phyloP scores from a whole-genome alignment of 2,113 vertebrate species.

The Dascyllus trimaculatus region DNA sequence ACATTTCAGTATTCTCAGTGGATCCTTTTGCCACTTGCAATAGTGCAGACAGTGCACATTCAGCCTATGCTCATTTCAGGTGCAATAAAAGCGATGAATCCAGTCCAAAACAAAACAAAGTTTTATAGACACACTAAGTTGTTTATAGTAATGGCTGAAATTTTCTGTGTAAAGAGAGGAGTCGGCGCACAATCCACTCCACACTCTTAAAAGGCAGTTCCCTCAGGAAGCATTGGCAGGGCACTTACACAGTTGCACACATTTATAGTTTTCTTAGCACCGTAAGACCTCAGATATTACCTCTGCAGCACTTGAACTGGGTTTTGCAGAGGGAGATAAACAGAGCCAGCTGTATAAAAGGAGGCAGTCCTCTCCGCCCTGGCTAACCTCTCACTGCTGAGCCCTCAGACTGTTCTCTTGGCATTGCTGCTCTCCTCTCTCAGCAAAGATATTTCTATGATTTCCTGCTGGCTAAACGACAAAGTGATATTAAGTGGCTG shows the following conservation, averaged over 20 bases:
- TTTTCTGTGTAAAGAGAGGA: conserved; percentile 36
- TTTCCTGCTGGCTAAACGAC: conserved; percentile 61
- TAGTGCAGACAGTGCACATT: conserved; percentile 57
- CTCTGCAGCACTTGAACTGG: conserved; percentile 30
- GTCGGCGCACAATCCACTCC: conserved; percentile 21
- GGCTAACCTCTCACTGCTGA: conserved; percentile 52
- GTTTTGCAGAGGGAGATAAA: conserved; percentile 64
- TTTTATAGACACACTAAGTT: conserved; percentile 60
- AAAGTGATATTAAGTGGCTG: conserved; percentile 17
- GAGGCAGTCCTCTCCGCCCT: conserved; percentile 41
- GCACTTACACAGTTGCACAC: conserved; percentile 10
- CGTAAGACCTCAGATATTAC: conserved; percentile 35
- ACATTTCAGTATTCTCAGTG: conserved; percentile 34
- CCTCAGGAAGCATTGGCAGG: conserved; percentile 39
- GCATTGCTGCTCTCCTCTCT: conserved; percentile 34
- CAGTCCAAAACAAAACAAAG: conserved; percentile 61
- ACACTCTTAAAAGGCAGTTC: conserved; percentile 19
- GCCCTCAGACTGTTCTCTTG: conserved; percentile 49
- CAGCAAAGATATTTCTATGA: conserved; percentile 56
- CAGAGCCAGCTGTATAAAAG: conserved; percentile 62
- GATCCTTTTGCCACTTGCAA: conserved; percentile 41
- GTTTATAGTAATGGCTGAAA: conserved; percentile 55
- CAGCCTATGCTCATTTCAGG: conserved; percentile 34
- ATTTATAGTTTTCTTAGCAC: conserved; percentile 43
- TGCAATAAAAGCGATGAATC: conserved; percentile 64